Evolutionary conservation across 1,140 invertebrate genomes (phyloP).

Genomic region (Drosophila persimilis): DNA sequence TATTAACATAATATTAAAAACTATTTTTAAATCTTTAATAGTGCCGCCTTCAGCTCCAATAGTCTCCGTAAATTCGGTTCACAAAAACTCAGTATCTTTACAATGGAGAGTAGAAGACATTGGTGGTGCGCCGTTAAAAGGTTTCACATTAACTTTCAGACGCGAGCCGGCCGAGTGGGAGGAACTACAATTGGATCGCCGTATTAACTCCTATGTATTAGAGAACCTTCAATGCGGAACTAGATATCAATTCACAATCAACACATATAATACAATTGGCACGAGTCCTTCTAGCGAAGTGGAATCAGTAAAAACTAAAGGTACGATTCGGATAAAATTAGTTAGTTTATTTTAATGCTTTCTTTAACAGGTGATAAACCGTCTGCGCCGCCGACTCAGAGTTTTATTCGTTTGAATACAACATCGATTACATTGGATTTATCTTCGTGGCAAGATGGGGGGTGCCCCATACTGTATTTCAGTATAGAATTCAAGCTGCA

Average conservation of each 20-base stretch:
- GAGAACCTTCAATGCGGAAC: conserved; percentile 88
- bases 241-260: conserved; percentile 88
- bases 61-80: conserved; percentile 87
- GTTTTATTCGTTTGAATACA: conserved; percentile 85
- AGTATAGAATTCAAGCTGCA: conserved; percentile 86
- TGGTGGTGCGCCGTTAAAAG: conserved; percentile 87
- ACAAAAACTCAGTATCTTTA: conserved; percentile 87
- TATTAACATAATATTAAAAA: neutral
- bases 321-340: conserved; percentile 2
- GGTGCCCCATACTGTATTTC: conserved; percentile 87
- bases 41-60: conserved; percentile 87
- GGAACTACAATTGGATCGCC: conserved; percentile 86
- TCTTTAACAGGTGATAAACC: conserved; percentile 84
- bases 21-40: conserved; percentile 42
- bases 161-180: conserved; percentile 86
- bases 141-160: conserved; percentile 87
- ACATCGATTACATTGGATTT: conserved; percentile 86
- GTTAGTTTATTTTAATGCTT: conserved; percentile 40
- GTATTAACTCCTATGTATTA: conserved; percentile 86
- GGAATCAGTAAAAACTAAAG: conserved; percentile 85
- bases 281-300: conserved; percentile 87
- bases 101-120: conserved; percentile 88
- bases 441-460: conserved; percentile 87
- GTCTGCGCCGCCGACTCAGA: conserved; percentile 83
- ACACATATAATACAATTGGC: conserved; percentile 89